Evolutionary conservation across 2,113 vertebrate species (phyloP), one percentile per base, ranked within the genome.

Genomic region (Oryzias javanicus): DNA sequence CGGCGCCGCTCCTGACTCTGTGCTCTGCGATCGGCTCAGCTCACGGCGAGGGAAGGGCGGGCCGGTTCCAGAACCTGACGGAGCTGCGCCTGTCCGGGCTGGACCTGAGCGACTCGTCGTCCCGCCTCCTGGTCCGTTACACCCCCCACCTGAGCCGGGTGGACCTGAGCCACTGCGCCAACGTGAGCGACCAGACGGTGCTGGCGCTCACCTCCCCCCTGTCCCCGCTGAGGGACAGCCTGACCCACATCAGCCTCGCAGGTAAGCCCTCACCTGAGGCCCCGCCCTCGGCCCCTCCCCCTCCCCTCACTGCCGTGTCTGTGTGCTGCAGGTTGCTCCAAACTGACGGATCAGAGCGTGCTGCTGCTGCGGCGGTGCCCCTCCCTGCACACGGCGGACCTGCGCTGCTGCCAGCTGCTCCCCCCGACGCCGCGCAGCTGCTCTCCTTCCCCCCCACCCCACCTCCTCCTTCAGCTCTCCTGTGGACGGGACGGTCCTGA

Each of bases 311-410:
- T 45, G 22, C 14, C 5, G 14, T 53, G 8, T n/a, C 5, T 20
- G 2, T 65, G 19, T 67, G 24, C 71, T 5, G 14, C 79, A 94
- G 94, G 94, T 52, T 96, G 94, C 67, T 86, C 89, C 57, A 93
- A 94, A 71, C 91, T 96, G 84, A 94, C 94, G n/a, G 94, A 95
- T 70, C 93, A 94, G 91, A 90, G 91, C 56, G 74, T 95, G 72
- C 84, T 90, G 0, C 74, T 94, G 70, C 85, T 96, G 74, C 91
- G 91, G 2, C 94, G 94, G 78, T 95, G 94, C 77, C 61, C 89
- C 17, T 89, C 90, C 50, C 91, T 96, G n/a, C 90, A 91, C 82
- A 92, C 90, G 6, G 90, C 92, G 1, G 94, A 95, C 81, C 86
- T 95, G 18, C 93, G 94, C 51, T 94, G 89, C 79, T 96, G 94